Evolutionary conservation across 37 sponge, comb jelly and placozoan species (phyloP), one percentile per base, ranked within the genome.

Genomic region (Halichondria panicea): DNA sequence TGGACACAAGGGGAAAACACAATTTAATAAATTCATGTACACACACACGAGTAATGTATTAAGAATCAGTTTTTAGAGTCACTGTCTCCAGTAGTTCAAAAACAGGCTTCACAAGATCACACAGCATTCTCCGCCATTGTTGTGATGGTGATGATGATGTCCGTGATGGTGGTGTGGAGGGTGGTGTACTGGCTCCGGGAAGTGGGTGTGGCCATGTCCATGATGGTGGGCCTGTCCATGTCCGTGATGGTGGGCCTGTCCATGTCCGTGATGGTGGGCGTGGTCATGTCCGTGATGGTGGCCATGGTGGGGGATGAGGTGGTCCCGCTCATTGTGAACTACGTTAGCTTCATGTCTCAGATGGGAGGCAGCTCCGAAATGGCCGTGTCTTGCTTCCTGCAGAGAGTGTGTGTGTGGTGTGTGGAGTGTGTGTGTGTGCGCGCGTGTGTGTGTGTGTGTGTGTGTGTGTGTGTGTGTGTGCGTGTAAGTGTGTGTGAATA

Each of bases 321-420:
- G 83, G 13, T 83, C 75, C 33, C 87, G 25, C 43, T 86, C 81
- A 39, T 86, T 19, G 62, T 79, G 80, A 40, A 80, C 75, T 6
- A 71, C 69, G 37, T 63, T 63, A 6, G 81, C 87, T 27, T 80
- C 79, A 55, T 71, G 66, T 36, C 44, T 22, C 37, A 68, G 53
- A 31, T 72, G 66, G 41, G 81, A 58, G 19, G 87, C 81, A 27
- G 81, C 81, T 0, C 87, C 87, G 58, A 55, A 86, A 58, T 78
- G 78, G 25, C 87, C 87, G 73, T 86, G 87, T 3, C 48, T 68
- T 12, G 75, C 81, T n/a, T 86, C 81, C 81, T 84, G 44, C 11
- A 69, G 15, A n/a, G n/a, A n/a, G n/a, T n/a, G n/a, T n/a, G n/a
- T n/a, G n/a, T n/a, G n/a, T n/a, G n/a, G n/a, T n/a, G n/a, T n/a